phyloP scores from a whole-genome alignment of 2,797 vertebrate genomes.

The Cheirogaleus major region DNA sequence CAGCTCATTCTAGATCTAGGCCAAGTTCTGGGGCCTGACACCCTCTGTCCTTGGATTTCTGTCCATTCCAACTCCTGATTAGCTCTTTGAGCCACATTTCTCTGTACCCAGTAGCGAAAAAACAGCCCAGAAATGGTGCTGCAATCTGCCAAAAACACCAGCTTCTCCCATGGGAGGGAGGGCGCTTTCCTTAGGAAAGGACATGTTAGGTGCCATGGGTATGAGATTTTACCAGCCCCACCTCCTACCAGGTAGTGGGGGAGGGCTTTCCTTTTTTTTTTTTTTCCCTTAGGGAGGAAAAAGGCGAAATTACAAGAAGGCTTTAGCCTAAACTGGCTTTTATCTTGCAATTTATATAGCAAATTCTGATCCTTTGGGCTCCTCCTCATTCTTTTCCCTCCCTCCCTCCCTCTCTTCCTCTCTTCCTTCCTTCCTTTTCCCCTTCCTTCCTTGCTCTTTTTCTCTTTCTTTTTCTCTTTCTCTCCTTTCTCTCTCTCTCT shows the following conservation, averaged over 20 bases:
- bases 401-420: too few species aligned
- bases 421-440: too few species aligned
- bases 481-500: background rate
- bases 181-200: background rate
- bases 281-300: background rate
- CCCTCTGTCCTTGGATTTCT: background rate
- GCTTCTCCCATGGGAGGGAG: background rate
- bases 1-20: background rate
- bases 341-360: background rate
- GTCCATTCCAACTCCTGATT: background rate
- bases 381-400: too few species aligned
- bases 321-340: background rate
- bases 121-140: background rate
- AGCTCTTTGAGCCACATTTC: background rate
- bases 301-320: background rate
- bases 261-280: too few species aligned
- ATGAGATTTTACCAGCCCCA: background rate
- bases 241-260: background rate
- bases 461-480: too few species aligned
- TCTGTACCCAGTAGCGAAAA: background rate
- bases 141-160: background rate
- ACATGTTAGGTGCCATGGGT: fast-evolving
- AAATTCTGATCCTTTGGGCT: background rate
- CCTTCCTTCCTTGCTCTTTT: too few species aligned
- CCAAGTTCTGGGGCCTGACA: background rate